Base-by-base conservation (phyloP, 1,140 invertebrate genomes). In the Trichonephila inaurata region DNA sequence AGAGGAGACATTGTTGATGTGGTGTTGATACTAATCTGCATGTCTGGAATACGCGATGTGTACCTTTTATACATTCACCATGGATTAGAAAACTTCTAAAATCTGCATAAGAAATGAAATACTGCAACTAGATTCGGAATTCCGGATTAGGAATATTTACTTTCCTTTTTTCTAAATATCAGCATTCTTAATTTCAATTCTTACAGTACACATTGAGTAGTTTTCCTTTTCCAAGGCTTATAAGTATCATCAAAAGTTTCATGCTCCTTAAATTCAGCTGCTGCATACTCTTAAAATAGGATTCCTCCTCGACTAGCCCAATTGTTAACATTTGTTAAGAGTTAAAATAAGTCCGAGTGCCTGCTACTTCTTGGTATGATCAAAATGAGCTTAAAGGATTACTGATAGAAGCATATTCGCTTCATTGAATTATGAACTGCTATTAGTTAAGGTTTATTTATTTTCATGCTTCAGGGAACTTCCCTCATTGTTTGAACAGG, bases 351-450 rank as follows among this genome's bases (percentile, higher is more conserved):
- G 28, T 77, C 72, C 28, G 28, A 77, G 28, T 77, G 18, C 72
- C 72, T 77, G 28, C 72, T 77, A 33, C 28, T 33, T 33, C 28
- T 77, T 40, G 72, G 72, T 33, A 77, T 77, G 16, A 40, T 51
- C 85, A 33, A 92, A 92, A 92, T 92, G 62, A 62, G 90, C 81
- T 92, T 92, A 85, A 66, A 92, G 61, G 90, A 92, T 92, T 92
- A 92, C 61, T 64, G 82, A 81, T 85, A 60, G 58, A 19, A 33
- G 18, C 60, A 24, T 61, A 51, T 85, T 81, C 81, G 90, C 81
- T 92, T 66, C 81, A 58, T 1, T 92, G 90, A 83, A 85, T 85
- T 62, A 60, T 60, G 72, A 90, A 90, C 51, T 28, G 28, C 69
- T 61, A 90, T 90, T 90, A 90, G 66, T 81, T 28, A 90, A 77